Evolutionary conservation across 2,113 vertebrate species (phyloP).

Genomic region (Protobothrops flavoviridis): DNA sequence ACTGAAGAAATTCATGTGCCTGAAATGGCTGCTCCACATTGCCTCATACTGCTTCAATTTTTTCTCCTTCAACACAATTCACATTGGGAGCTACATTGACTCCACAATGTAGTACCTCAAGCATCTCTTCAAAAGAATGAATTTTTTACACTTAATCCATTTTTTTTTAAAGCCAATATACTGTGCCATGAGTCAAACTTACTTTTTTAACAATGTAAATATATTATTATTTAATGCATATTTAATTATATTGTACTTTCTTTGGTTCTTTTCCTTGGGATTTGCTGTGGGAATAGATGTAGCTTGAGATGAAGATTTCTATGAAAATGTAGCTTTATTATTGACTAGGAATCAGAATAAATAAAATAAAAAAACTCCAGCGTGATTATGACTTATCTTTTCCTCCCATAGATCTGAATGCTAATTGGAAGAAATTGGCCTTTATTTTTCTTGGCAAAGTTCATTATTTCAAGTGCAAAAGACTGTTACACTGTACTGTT

Average conservation of each 20-base stretch:
- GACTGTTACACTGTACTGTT: not conserved
- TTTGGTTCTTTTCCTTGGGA: slow-evolving; percentile 71
- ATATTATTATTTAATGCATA: slow-evolving; percentile 78
- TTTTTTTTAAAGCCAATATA: slow-evolving; percentile 40
- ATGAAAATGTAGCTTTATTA: slow-evolving; percentile 21
- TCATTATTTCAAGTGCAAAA: slow-evolving; percentile 2
- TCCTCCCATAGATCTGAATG: not conserved
- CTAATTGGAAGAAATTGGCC: not conserved
- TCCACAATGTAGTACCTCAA: not conserved
- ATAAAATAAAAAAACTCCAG: slow-evolving; percentile 24
- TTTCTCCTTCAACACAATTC: not conserved
- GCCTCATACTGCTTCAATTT: not conserved
- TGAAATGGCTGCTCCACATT: not conserved
- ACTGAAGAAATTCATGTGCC: not conserved
- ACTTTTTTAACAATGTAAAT: slow-evolving; percentile 74
- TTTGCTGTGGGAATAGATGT: slow-evolving; percentile 63
- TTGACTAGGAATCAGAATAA: slow-evolving; percentile 26
- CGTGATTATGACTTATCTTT: not conserved
- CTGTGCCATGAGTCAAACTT: slow-evolving; percentile 64
- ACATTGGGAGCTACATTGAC: not conserved
- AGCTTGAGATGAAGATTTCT: slow-evolving; percentile 47
- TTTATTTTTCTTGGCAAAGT: slow-evolving; percentile 7
- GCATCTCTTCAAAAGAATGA: slow-evolving; percentile 14
- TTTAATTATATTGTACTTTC: slow-evolving; percentile 78
- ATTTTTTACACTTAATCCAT: not conserved